These are phyloP conservation scores for Lamprologus ornatipinnis DNA, from an alignment of 2,113 vertebrate genomes.

Conservation along the genomic window DNA sequence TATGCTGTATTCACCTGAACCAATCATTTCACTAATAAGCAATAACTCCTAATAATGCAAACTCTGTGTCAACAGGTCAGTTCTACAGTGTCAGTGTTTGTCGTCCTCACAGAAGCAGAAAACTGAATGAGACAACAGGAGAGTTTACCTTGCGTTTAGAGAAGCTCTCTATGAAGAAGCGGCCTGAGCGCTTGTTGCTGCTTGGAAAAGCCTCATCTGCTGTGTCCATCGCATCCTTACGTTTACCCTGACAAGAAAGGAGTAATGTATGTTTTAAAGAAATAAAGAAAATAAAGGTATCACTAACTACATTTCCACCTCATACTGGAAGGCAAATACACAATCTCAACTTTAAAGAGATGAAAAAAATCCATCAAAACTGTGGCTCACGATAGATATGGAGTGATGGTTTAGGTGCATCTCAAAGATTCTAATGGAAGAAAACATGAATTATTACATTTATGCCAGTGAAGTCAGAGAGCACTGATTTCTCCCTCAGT, in stretches of 20 bases:
- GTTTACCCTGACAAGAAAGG: conserved; percentile 69
- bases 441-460: not conserved
- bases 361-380: not conserved
- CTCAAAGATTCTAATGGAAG: not conserved
- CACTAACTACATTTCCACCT: not conserved
- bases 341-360: not conserved
- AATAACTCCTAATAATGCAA: not conserved
- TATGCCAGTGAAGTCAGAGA: not conserved
- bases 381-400: not conserved
- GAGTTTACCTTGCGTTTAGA: conserved; percentile 82
- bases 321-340: not conserved
- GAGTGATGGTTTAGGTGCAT: not conserved
- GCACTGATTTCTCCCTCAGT: not conserved
- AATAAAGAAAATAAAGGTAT: not conserved
- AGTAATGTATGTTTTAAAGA: not conserved
- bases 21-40: not conserved
- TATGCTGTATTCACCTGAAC: not conserved
- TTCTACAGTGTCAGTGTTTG: not conserved
- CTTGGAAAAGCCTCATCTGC: conserved; percentile 73
- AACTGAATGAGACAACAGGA: not conserved
- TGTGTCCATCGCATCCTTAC: conserved; percentile 74
- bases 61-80: not conserved
- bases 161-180: conserved; percentile 81
- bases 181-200: conserved; percentile 70
- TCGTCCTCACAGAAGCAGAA: not conserved